Percentiles rank a stretch among this genome's conserved stretches.
phyloP scores from a whole-genome alignment of 2,888 invertebrate genomes.

The Parthenolecanium corni region DNA sequence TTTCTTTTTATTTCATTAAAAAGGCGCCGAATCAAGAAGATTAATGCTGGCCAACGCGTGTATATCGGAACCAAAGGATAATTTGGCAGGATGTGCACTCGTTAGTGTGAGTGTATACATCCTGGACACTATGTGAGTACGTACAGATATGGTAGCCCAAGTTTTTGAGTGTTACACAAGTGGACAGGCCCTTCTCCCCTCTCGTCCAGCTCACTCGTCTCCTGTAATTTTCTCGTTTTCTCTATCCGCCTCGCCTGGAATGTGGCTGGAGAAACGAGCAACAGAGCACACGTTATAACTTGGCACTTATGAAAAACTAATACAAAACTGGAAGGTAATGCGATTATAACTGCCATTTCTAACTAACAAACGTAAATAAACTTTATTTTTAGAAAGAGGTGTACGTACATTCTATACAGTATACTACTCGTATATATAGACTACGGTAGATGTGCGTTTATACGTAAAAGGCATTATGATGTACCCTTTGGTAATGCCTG shows the following conservation, averaged over 20 bases:
- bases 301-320: conserved; percentile 25
- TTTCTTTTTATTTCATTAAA: conserved; percentile 18
- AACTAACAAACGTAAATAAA: conserved; percentile 28
- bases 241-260: no score
- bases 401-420: no score
- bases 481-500: no score
- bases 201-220: not conserved
- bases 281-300: conserved; percentile 17
- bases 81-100: conserved; percentile 19
- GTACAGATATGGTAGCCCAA: not conserved
- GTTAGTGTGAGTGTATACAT: not conserved
- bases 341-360: conserved; percentile 29
- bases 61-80: conserved; percentile 5
- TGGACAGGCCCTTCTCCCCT: conserved; percentile 5
- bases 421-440: no score
- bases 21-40: conserved; percentile 17
- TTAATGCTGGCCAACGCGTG: conserved; percentile 19
- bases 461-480: no score
- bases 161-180: conserved; percentile 24
- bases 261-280: not conserved
- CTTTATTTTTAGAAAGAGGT: conserved; percentile 2
- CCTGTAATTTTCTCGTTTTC: conserved; percentile 20
- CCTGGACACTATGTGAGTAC: not conserved
- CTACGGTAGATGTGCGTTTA: no score
- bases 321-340: conserved; percentile 21